Evolutionary conservation across 2,113 vertebrate species (phyloP), one percentile per base, ranked within the genome.

Genomic region (Baryphthengus martii): DNA sequence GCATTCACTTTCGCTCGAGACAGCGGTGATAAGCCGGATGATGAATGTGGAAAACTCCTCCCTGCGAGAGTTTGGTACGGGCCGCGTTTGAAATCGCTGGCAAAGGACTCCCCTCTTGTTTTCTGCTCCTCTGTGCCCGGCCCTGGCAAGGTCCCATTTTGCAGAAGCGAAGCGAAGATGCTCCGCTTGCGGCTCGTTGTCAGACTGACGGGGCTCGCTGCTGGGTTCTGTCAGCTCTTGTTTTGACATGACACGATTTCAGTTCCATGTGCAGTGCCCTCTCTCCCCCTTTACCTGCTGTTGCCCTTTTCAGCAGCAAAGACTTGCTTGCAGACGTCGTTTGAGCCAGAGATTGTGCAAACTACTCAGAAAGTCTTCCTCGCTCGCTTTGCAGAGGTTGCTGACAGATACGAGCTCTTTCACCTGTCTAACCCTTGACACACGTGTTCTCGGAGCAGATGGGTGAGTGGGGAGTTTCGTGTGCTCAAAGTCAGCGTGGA

Each of bases 21-120:
- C 96, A 96, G 83, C 2, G 0, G 33, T 17, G 95, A 96, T 97
- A 96, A 97, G 40, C 2, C 73, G 45, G 53, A 76, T 94, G 96
- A 97, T 95, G 92, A 89, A 97, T 95, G 92, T 93, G 93, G 76
- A 95, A 93, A 97, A 82, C 92, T 95, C 93, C 88, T 94, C 86
- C 92, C 86, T 28, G 49, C 78, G 76, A 88, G 68, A 21, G 72
- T 81, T 93, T 89, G 90, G 78, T 3, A 72, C 0, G 81, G 31
- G 56, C 37, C 58, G 76, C 11, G 4, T 82, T 92, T 93, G 68
- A 81, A 95, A 85, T 12, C 21, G 0, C 56, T 95, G 92, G 92
- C 85, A 89, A 82, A 75, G 14, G 52, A 53, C 25, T 75, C 83
- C 33, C 35, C 31, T 65, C 47, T 16, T 91, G 52, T 7, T 61